A percentile compares a stretch with the other conserved stretches of the same genome.
These are phyloP conservation scores for Gonocerus acuteangulatus DNA, from an alignment of 2,888 invertebrate genomes.

Conservation along the genomic window DNA sequence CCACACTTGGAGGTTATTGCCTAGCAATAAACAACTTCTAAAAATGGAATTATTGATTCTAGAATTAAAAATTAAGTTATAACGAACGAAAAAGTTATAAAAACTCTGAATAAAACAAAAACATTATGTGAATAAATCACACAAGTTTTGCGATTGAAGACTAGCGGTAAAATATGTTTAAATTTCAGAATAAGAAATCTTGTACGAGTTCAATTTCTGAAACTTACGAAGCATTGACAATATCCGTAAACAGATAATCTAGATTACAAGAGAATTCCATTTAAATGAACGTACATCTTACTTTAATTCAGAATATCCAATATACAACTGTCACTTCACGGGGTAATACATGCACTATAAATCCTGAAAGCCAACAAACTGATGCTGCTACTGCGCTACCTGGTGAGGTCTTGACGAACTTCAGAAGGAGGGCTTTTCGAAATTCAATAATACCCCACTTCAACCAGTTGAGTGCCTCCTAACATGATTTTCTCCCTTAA, in stretches of 20 bases:
- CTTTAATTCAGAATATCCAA: no score
- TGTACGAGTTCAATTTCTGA: neutral
- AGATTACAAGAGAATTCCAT: no score
- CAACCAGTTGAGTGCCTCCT: no score
- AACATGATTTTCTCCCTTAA: no score
- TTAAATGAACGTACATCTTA: neutral
- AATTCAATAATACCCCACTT: neutral
- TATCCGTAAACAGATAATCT: no score
- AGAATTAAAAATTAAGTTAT: neutral
- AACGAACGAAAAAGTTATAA: neutral
- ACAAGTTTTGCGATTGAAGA: no score
- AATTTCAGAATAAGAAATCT: neutral
- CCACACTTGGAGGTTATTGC: slow-evolving; percentile 25
- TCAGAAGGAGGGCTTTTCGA: neutral
- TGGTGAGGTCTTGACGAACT: neutral
- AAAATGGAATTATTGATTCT: neutral
- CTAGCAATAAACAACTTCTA: slow-evolving; percentile 3
- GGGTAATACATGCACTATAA: slow-evolving; percentile 3
- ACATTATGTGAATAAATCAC: no score
- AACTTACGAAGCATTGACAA: neutral
- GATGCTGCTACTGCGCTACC: neutral
- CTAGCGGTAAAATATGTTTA: slow-evolving; percentile 9
- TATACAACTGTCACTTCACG: slow-evolving; percentile 8
- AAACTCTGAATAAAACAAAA: no score
- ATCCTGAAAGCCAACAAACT: slow-evolving; percentile 9